Evolutionary conservation across 1,140 invertebrate species (phyloP).

Genomic region (Helicoverpa zea): DNA sequence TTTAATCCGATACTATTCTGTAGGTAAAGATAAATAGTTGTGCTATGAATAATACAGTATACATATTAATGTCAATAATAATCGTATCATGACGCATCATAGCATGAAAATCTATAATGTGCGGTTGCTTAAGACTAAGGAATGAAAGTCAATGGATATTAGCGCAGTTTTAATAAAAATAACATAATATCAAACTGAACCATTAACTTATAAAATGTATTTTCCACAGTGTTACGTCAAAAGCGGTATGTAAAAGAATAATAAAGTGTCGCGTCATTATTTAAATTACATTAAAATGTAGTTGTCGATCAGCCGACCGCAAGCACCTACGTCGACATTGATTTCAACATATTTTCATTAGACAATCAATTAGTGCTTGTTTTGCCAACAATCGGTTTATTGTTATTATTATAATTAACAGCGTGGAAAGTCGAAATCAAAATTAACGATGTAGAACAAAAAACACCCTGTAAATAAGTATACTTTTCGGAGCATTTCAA

Average conservation of each 20-base stretch:
- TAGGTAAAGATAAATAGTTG: no score
- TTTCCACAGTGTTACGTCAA: conserved; percentile 5
- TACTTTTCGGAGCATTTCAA: no score
- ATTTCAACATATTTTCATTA: background rate
- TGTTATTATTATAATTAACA: conserved; percentile 2
- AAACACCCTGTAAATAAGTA: no score
- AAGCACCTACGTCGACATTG: background rate
- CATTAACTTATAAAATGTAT: background rate
- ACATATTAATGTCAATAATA: background rate
- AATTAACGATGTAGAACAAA: no score
- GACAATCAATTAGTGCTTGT: conserved; percentile 12
- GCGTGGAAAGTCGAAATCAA: background rate
- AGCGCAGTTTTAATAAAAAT: no score
- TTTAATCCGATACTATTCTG: no score
- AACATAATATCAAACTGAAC: background rate
- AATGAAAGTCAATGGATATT: no score
- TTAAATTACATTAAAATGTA: background rate
- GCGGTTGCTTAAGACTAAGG: background rate
- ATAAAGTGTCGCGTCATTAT: background rate
- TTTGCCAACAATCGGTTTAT: conserved; percentile 7
- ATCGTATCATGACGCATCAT: background rate
- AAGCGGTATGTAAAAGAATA: background rate
- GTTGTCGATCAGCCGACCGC: background rate
- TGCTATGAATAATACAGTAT: no score
- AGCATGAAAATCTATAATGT: background rate